Percentiles rank a stretch among this genome's conserved stretches.
Evolutionary conservation across 2,888 invertebrate genomes (phyloP).

Genomic region (Nomada flava): DNA sequence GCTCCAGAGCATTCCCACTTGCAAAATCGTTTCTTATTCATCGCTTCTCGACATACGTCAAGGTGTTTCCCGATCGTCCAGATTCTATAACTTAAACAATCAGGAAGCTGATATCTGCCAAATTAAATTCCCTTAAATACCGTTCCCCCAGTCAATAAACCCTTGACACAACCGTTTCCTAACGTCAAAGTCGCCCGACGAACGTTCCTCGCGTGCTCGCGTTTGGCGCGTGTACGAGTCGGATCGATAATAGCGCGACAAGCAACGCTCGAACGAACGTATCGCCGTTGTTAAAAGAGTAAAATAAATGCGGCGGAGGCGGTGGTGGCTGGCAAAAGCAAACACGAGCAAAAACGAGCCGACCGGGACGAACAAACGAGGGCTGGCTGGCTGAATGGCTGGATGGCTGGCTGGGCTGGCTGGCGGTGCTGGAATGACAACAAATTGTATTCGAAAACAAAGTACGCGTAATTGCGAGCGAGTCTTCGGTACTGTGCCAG

Average conservation of each 20-base stretch:
- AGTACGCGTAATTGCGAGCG: slow-evolving; percentile 54
- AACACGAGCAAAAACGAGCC: slow-evolving; percentile 42
- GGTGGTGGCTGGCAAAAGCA: slow-evolving; percentile 14
- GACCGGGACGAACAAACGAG: slow-evolving; percentile 17
- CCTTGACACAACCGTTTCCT: slow-evolving; percentile 44
- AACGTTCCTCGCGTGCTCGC: neutral
- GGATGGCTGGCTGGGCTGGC: neutral
- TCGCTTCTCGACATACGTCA: neutral
- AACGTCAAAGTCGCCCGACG: slow-evolving; percentile 12
- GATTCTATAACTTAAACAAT: too few species aligned
- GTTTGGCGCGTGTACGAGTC: slow-evolving; percentile 33
- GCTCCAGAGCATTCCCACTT: neutral
- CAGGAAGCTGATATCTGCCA: too few species aligned
- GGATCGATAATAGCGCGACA: slow-evolving; percentile 55
- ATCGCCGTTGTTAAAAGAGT: slow-evolving; percentile 34
- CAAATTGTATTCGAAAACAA: slow-evolving; percentile 55
- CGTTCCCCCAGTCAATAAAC: neutral
- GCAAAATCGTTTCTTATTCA: neutral
- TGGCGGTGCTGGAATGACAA: slow-evolving; percentile 26
- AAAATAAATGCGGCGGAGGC: slow-evolving; percentile 7
- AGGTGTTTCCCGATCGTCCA: too few species aligned
- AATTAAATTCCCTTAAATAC: too few species aligned
- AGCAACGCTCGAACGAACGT: slow-evolving; percentile 27
- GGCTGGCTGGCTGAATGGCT: slow-evolving; percentile 4
- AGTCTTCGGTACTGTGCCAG: slow-evolving; percentile 7